Evolutionary conservation across 2,888 invertebrate genomes (phyloP), one percentile per base, ranked within the genome.

Genomic region (Aspidapion aeneum): DNA sequence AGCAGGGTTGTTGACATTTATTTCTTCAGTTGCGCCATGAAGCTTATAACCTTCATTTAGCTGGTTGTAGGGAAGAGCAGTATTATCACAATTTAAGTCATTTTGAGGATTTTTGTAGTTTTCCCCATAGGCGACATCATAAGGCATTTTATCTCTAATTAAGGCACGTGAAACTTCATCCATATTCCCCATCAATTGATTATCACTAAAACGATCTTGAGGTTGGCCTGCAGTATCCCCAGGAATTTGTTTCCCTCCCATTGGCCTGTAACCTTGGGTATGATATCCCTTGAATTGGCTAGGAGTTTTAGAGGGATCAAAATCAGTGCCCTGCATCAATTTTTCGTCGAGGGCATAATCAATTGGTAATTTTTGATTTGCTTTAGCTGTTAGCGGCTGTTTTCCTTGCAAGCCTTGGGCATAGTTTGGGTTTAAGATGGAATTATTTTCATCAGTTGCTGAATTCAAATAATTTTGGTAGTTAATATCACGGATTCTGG

Each of bases 231-330:
- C 52, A 52, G 52, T 5, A 3, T 19, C 35, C 12, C 35, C 35
- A 7, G 5, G 5, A 7, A 12, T 7, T 12, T 3, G 35, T 12
- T 35, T 3, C 12, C 12, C 5, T 35, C 3, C 35, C 35, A 35
- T 35, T 3, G 35, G 58, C 22, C 49, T 17, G 21, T 62, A 51
- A 21, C 58, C 64, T 21, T 60, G 63, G 1, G 61, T 58, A 18
- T 59, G 58, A 19, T 60, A 50, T 1, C 58, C 62, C 18, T 67
- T 56, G 60, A 70, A 71, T 21, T 71, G 69, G 52, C 71, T 69
- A 18, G 72, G 72, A 48, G 67, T 66, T 22, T 67, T 69, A 35
- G 67, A 63, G 12, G 71, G 67, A 63, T 72, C 66, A 58, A 71
- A 72, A 57, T 70, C 70, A 1, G 70, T 64, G 21, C 68, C 68